Conservation (phyloP, 2,888 invertebrate species). For the Ennomos fuscantarius region DNA sequence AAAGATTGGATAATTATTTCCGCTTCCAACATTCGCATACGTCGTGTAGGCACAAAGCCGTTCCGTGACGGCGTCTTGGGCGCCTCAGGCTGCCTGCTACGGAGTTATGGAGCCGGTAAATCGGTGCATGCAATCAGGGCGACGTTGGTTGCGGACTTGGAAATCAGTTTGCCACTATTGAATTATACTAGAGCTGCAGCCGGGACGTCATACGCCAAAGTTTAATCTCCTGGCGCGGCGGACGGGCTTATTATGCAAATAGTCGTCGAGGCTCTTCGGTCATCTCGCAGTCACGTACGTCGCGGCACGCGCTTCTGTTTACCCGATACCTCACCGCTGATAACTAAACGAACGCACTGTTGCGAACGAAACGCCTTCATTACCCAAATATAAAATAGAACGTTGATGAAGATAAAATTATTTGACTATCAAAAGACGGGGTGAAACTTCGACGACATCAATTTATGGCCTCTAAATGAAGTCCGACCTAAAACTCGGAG, state of each 20-base stretch:
- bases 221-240: conserved; percentile 80
- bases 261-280: conserved; percentile 69
- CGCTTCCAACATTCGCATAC: conserved; percentile 60
- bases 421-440: conserved; percentile 74
- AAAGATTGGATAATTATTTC: conserved; percentile 66
- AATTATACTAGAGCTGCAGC: conserved; percentile 79
- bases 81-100: conserved; percentile 51
- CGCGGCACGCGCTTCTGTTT: conserved; percentile 33
- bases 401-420: conserved; percentile 74
- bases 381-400: conserved; percentile 61
- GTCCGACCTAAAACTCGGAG: conserved; percentile 65
- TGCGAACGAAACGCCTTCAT: conserved; percentile 56
- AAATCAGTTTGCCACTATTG: conserved; percentile 83
- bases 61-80: conserved; percentile 56
- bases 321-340: conserved; percentile 35
- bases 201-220: conserved; percentile 80
- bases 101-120: conserved; percentile 49
- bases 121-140: conserved; percentile 70
- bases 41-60: conserved; percentile 55
- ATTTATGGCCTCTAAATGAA: conserved; percentile 72
- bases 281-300: conserved; percentile 73
- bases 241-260: conserved; percentile 82
- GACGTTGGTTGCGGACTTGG: conserved; percentile 63
- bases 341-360: conserved; percentile 34
- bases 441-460: conserved; percentile 67